phyloP scores from a whole-genome alignment of 2,113 vertebrate genomes.

The Leptobrachium ailaonicum region DNA sequence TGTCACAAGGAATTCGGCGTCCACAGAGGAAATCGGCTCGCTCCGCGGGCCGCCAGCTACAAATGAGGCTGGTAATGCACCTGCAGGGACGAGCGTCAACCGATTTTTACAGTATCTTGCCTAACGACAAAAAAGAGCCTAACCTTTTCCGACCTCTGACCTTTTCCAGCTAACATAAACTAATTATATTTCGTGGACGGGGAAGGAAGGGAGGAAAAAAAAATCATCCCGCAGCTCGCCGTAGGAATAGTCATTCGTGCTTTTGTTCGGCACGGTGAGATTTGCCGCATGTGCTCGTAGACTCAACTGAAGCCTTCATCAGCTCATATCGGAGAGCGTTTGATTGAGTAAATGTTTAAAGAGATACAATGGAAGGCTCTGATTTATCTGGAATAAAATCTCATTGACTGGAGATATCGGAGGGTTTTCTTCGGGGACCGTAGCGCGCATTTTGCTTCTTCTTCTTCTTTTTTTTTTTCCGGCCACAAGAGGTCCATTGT shows the following conservation, averaged over 20 bases:
- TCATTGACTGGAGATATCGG: constrained; percentile 63
- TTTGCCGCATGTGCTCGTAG: constrained; percentile 67
- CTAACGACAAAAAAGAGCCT: constrained; percentile 83
- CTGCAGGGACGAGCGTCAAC: constrained; percentile 83
- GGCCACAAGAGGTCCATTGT: constrained; percentile 82
- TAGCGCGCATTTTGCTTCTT: constrained; percentile 57
- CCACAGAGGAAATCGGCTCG: constrained; percentile 70
- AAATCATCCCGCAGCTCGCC: constrained; percentile 58
- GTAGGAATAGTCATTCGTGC: constrained; percentile 71
- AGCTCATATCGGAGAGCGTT: constrained; percentile 71
- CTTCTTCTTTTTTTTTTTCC: not conserved
- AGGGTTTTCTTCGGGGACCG: constrained; percentile 59
- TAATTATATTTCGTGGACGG: constrained; percentile 83
- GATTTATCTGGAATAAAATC: constrained; percentile 64
- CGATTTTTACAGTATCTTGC: constrained; percentile 89
- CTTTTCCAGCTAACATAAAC: constrained; percentile 95
- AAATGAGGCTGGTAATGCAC: constrained; percentile 86
- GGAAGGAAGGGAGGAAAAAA: constrained; percentile 30
- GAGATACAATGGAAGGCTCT: constrained; percentile 55
- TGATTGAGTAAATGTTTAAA: constrained; percentile 55
- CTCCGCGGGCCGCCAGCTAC: constrained; percentile 73
- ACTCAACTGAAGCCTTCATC: constrained; percentile 66
- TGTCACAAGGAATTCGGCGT: constrained; percentile 75
- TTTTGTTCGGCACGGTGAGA: constrained; percentile 70
- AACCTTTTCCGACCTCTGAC: constrained; percentile 83